Conservation (phyloP, 2,113 vertebrate genomes). For the Caranx ignobilis region DNA sequence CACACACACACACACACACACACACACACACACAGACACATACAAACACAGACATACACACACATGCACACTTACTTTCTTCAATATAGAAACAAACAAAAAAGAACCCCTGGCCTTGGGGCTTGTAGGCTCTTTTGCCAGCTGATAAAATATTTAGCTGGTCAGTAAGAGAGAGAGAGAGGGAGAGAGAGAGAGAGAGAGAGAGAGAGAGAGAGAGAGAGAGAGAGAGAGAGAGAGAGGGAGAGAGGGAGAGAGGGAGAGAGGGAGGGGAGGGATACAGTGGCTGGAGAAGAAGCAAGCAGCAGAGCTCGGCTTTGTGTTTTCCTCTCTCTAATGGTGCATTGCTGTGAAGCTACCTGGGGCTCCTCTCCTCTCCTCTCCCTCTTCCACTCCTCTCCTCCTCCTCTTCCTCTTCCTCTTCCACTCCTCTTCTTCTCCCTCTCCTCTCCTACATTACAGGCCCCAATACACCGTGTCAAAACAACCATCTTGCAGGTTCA, state of each 20-base stretch:
- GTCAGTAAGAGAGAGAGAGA: conserved; percentile 65
- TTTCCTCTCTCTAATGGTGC: conserved; percentile 69
- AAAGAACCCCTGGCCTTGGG: conserved; percentile 67
- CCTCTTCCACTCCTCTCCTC: conserved; percentile 13
- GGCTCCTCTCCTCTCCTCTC: conserved; percentile 47
- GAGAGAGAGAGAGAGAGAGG: too few relatives aligned
- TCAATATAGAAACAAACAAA: conserved; percentile 69
- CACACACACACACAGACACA: conserved; percentile 8
- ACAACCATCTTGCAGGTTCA: conserved; percentile 11
- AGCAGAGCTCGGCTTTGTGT: conserved; percentile 56
- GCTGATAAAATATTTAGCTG: conserved; percentile 85
- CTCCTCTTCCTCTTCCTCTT: background rate
- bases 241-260: too few relatives aligned
- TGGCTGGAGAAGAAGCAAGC: conserved; percentile 66
- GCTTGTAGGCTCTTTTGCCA: conserved; percentile 76
- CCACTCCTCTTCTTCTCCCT: conserved; percentile 37
- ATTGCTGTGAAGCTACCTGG: conserved; percentile 77
- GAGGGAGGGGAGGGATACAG: conserved; percentile 19
- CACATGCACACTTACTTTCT: conserved; percentile 36
- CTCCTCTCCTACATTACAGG: conserved; percentile 7
- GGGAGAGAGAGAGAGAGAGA: too few relatives aligned
- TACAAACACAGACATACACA: conserved; percentile 4
- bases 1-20: conserved; percentile 5
- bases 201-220: too few relatives aligned
- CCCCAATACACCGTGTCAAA: background rate